phyloP scores from a whole-genome alignment of 2,797 vertebrate species.

The Lindbergichthys nudifrons region DNA sequence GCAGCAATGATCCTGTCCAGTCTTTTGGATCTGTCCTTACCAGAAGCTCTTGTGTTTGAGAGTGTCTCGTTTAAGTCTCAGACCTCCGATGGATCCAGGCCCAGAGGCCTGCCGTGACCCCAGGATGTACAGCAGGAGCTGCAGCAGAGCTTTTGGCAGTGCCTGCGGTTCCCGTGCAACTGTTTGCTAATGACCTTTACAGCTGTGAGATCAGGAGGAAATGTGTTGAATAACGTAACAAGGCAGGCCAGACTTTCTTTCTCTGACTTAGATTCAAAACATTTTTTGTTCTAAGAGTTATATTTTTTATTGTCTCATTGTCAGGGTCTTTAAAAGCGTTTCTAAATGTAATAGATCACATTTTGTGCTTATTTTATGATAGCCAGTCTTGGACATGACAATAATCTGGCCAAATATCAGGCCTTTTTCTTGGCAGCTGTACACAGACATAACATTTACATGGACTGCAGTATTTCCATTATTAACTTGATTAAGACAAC shows the following conservation, averaged over 20 bases:
- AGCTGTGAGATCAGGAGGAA: slow-evolving; percentile 82
- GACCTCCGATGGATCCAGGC: slow-evolving; percentile 34
- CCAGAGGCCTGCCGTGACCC: slow-evolving; percentile 60
- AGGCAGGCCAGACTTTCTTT: slow-evolving; percentile 58
- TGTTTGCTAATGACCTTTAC: slow-evolving; percentile 84
- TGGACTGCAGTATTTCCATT: slow-evolving; percentile 59
- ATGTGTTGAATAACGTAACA: slow-evolving; percentile 75
- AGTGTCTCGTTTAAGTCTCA: slow-evolving; percentile 29
- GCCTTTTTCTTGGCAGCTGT: slow-evolving; percentile 50
- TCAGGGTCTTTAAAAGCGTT: slow-evolving; percentile 48
- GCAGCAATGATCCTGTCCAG: slow-evolving; percentile 36
- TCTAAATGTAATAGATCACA: slow-evolving; percentile 58
- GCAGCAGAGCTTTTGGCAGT: slow-evolving; percentile 66
- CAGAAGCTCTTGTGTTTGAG: slow-evolving; percentile 40
- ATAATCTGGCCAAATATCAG: slow-evolving; percentile 49
- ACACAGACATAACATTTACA: slow-evolving; percentile 72
- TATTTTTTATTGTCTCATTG: slow-evolving; percentile 57
- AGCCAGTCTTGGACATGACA: slow-evolving; percentile 51
- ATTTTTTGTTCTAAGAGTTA: slow-evolving; percentile 56
- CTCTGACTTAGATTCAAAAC: slow-evolving; percentile 47
- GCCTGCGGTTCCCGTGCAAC: slow-evolving; percentile 74
- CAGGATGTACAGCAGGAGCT: slow-evolving; percentile 61
- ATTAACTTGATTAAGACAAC: slow-evolving; percentile 68
- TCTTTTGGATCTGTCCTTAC: slow-evolving; percentile 46
- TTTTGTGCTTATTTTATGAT: slow-evolving; percentile 63